Conservation (phyloP, 2,888 invertebrate genomes). For the Diplazon laetatorius region DNA sequence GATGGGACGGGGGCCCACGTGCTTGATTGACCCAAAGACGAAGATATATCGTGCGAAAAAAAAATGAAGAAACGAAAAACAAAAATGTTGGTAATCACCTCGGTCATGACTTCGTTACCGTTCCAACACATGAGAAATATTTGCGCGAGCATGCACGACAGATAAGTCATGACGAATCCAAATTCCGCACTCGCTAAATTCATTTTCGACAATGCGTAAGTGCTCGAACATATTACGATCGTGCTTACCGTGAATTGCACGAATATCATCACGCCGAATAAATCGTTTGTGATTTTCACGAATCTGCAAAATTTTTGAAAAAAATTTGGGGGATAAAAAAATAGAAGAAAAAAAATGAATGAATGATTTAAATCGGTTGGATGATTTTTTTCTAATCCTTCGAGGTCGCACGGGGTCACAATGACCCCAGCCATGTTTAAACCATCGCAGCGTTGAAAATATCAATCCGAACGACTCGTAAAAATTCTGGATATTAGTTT, state of each 20-base stretch:
- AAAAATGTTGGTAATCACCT: slow-evolving; percentile 26
- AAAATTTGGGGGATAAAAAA: too few species aligned
- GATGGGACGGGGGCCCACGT: too few species aligned
- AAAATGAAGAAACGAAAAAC: not conserved
- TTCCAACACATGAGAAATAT: slow-evolving; percentile 55
- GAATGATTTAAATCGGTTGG: too few species aligned
- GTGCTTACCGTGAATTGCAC: slow-evolving; percentile 37
- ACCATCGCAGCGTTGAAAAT: too few species aligned
- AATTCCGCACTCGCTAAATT: slow-evolving; percentile 43
- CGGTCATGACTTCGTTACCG: slow-evolving; percentile 49
- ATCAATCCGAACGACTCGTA: too few species aligned
- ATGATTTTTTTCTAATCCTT: too few species aligned
- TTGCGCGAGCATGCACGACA: slow-evolving; percentile 47
- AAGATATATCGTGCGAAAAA: too few species aligned
- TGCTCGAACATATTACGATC: slow-evolving; percentile 49
- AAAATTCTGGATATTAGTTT: too few species aligned
- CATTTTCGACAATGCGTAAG: slow-evolving; percentile 43
- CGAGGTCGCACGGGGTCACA: too few species aligned
- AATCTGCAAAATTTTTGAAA: slow-evolving; percentile 16
- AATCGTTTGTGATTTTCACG: slow-evolving; percentile 4
- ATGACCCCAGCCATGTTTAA: too few species aligned
- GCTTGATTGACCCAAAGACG: too few species aligned
- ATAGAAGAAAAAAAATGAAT: too few species aligned
- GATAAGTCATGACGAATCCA: slow-evolving; percentile 41
- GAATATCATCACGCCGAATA: slow-evolving; percentile 24